Evolutionary conservation across 2,797 vertebrate species (phyloP), one percentile per base, ranked within the genome.

Genomic region (Hydrophis major): DNA sequence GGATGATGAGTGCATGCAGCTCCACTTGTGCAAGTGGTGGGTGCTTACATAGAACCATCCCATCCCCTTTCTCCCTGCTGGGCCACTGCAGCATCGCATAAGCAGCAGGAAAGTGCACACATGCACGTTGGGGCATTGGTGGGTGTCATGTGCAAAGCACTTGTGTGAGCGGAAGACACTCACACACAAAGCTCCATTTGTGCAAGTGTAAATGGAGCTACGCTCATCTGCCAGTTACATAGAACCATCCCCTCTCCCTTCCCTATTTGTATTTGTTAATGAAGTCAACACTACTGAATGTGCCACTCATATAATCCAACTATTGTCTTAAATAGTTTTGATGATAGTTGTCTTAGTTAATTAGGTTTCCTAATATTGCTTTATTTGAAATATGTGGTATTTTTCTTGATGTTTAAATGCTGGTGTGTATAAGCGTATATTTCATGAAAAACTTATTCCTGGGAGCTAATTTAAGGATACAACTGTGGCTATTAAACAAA

Each of bases 21-120:
- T 63, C 60, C 25, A 63, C 8, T 61, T 61, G 60, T 0, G 8
- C 10, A 1, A 61, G 10, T 1, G 1, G 60, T 0, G 25, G 25
- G 10, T 3, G 1, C 59, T 61, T 6, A 25, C 59, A 27, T 8
- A 61, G 59, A 60, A 27, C 60, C 60, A 61, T 10, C 50, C 50
- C 50, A 53, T 27, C 60, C 8, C 22, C 3, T 63, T 0, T 27
- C 10, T 0, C 10, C 25, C 3, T 61, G 25, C 22, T 61, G 60
- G 60, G 25, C 60, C 2, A 1, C 25, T 25, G 60, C 0, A 61
- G 25, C 8, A 1, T 61, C 0, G 3, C 27, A 27, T 10, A 28
- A 63, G 60, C 10, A 63, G 3, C 60, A 63, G 60, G 25, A 27
- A 63, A 63, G 3, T 63, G 22, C 2, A 8, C 60, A 28, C 4